Conservation (phyloP, 2,888 invertebrate genomes). For the Vandiemenella viatica region DNA sequence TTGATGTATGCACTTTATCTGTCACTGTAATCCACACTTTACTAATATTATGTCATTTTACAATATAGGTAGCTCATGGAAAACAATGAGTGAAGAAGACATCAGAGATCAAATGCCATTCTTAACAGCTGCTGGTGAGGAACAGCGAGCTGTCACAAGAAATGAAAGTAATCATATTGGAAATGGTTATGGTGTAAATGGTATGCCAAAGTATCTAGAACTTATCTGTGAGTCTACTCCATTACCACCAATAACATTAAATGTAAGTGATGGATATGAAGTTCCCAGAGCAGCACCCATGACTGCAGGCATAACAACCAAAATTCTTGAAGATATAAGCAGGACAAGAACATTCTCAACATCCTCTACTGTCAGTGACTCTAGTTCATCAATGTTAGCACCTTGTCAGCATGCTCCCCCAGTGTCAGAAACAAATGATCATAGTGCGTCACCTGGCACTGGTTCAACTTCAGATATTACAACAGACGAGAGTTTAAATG, state of each 20-base stretch:
- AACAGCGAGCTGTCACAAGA: not conserved
- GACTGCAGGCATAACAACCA: constrained; percentile 1
- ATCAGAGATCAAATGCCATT: constrained; percentile 34
- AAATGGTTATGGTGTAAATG: not conserved
- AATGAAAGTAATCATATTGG: not conserved
- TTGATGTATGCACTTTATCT: not conserved
- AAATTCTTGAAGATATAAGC: not conserved
- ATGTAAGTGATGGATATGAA: constrained; percentile 45
- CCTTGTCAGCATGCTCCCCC: constrained; percentile 8
- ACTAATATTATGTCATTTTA: not conserved
- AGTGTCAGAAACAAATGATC: not conserved
- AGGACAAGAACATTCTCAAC: constrained; percentile 21
- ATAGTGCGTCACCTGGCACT: not conserved
- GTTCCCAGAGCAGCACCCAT: constrained; percentile 34
- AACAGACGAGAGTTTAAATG: not conserved
- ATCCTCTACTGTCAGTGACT: constrained; percentile 16
- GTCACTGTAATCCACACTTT: not conserved
- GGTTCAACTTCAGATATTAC: not conserved
- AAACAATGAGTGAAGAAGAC: constrained; percentile 32
- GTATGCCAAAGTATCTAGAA: constrained; percentile 47
- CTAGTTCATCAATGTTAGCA: constrained; percentile 8
- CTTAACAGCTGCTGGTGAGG: constrained; percentile 21
- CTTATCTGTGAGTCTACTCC: constrained; percentile 42
- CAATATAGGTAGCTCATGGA: constrained; percentile 33
- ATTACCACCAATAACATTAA: constrained; percentile 29